Evolutionary conservation across 2,113 vertebrate species (phyloP), one percentile per base, ranked within the genome.

Genomic region (Triplophysa rosa): DNA sequence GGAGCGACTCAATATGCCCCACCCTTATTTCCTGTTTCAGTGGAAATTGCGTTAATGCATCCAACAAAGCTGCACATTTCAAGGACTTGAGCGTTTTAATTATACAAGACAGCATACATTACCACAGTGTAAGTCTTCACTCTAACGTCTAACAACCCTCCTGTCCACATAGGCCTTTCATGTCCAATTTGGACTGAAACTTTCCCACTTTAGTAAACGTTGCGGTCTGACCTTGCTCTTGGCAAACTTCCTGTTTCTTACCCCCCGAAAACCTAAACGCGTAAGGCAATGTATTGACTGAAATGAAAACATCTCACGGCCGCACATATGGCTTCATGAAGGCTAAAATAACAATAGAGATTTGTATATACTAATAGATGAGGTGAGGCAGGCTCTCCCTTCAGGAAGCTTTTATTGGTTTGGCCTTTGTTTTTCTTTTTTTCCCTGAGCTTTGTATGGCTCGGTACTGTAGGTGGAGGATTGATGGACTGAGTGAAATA

Each of bases 351-450:
- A 83, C 77, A 62, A 33, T 23, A 52, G 3, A 26, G 70, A 83
- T 80, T 80, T 78, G 65, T 65, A 63, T 63, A 64, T 59, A 67
- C 40, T 73, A 82, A 79, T 29, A 82, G 72, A 80, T 75, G 80
- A 76, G 69, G 71, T 67, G 72, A 71, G 52, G 19, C 67, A 59
- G n/a, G 67, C 67, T 76, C 54, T 75, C 70, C 67, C 59, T 82
- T 64, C 19, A 79, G 68, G 70, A 69, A 79, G 65, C 77, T 75
- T 76, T 76, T 76, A 76, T 54, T 83, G 45, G 58, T 75, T 68
- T 75, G 70, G 77, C 70, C 58, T 72, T 29, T 52, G 67, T 69
- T 79, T 79, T 79, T 37, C 58, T 73, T 73, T 61, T 61, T 78
- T 63, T 80, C 56, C 58, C 42, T 67, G 23, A 56, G 71, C 71